Base-by-base conservation (phyloP, 2,113 vertebrate genomes). In the Puma concolor region DNA sequence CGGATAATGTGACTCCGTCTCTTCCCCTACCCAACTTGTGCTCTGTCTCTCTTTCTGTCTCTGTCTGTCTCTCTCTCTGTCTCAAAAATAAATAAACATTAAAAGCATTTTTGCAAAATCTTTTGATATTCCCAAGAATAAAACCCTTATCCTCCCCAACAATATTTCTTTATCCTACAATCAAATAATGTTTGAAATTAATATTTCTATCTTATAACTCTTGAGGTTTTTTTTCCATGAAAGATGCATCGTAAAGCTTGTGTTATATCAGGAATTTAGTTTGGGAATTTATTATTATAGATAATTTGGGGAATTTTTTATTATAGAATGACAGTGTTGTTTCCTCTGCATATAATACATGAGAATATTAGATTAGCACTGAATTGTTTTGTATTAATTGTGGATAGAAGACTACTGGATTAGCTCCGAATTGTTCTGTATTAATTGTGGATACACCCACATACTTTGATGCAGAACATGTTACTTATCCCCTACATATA, bases 311-410 rank as follows among this genome's bases (percentile, higher is more conserved):
- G 7, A 89, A 41, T 44, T 66, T 23, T 52, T 94, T 83, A 36
- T 94, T 98, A 67, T 87, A 57, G 36, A 79, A 84, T 21, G 15
- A 14, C 4, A 67, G 15, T 86, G 69, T 27, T 27, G 0, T 85
- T 83, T 89, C 25, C 87, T 92, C 57, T 82, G 16, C 16, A 48
- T 96, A 14, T 0, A 50, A 64, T 71, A 17, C 36, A 83, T 63
- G 83, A 71, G 50, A 91, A 54, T 76, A 52, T 84, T 94, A 38
- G 7, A 92, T 95, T 64, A 90, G 21, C 36, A 95, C 7, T 89
- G 50, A 86, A 36, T 92, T 54, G 63, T 66, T 94, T 21, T 87
- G 33, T 74, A 31, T 90, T 86, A 90, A 63, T 91, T 93, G 38
- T 94, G 50, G 19, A 57, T 57, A 77, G 66, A 63, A 38, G 63